Conservation (phyloP, 2,113 vertebrate species). For the Halichoeres trimaculatus region DNA sequence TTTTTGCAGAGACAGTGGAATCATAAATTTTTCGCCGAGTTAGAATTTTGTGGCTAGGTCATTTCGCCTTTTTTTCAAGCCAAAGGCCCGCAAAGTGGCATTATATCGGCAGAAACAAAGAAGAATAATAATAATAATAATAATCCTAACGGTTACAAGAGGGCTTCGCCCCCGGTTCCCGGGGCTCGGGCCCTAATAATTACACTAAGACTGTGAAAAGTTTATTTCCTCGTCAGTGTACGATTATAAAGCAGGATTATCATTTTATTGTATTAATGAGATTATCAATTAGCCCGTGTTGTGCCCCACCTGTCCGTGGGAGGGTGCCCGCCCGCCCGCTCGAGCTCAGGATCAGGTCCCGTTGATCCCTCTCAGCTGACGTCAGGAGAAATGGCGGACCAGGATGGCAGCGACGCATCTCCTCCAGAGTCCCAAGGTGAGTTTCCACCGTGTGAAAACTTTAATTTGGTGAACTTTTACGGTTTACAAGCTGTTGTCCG, state of each 20-base stretch:
- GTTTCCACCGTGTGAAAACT: constrained; percentile 42
- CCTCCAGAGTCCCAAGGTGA: constrained; percentile 83
- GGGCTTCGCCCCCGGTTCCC: too few species aligned
- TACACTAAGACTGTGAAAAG: not conserved
- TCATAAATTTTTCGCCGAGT: too few species aligned
- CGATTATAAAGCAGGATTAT: not conserved
- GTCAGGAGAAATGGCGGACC: constrained; percentile 87
- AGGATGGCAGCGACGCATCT: constrained; percentile 80
- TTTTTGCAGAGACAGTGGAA: too few species aligned
- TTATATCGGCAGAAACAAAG: too few species aligned
- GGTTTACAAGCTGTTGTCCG: not conserved
- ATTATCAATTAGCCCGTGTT: not conserved
- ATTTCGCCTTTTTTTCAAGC: too few species aligned
- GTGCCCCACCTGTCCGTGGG: constrained; percentile 76
- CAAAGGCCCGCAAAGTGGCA: too few species aligned
- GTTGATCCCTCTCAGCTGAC: constrained; percentile 78
- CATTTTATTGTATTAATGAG: not conserved
- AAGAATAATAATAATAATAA: too few species aligned
- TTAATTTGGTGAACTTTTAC: constrained; percentile 14
- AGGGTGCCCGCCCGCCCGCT: constrained; percentile 38
- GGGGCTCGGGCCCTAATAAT: too few species aligned
- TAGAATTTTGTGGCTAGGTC: too few species aligned
- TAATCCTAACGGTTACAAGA: too few species aligned
- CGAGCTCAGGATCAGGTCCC: constrained; percentile 37
- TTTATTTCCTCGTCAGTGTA: not conserved